Conservation (phyloP, 2,888 invertebrate genomes). For the Eulithis testata region DNA sequence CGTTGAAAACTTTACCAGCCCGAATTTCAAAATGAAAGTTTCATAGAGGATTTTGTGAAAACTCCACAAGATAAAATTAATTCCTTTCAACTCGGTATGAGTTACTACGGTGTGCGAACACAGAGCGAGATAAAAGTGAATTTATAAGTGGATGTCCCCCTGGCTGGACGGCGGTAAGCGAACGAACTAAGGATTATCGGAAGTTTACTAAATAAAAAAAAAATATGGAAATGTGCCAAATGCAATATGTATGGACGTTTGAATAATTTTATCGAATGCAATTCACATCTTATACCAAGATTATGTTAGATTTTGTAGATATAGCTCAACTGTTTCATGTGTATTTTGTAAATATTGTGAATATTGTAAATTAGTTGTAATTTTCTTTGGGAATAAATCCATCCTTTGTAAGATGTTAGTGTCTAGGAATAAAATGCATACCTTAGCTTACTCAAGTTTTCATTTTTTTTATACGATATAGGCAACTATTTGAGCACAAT, state of each 20-base stretch:
- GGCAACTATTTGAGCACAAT: too few relatives aligned
- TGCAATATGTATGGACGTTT: not conserved
- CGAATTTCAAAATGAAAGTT: constrained; percentile 34
- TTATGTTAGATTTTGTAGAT: too few relatives aligned
- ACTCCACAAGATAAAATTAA: constrained; percentile 49
- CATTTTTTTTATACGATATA: too few relatives aligned
- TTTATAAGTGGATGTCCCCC: constrained; percentile 44
- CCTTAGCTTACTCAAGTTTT: too few relatives aligned
- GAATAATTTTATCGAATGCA: not conserved
- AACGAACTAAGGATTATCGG: constrained; percentile 14
- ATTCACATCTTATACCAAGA: too few relatives aligned
- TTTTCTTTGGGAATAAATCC: too few relatives aligned
- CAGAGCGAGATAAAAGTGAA: constrained; percentile 51
- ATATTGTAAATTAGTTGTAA: too few relatives aligned
- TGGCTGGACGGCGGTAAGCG: constrained; percentile 23
- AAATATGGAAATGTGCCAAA: not conserved
- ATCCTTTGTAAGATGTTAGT: too few relatives aligned
- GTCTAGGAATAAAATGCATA: too few relatives aligned
- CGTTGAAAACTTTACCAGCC: constrained; percentile 28
- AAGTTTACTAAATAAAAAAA: not conserved
- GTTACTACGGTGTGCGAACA: constrained; percentile 46
- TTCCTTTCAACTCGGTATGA: constrained; percentile 50
- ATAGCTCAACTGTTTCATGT: too few relatives aligned
- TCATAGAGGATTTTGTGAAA: constrained; percentile 42
- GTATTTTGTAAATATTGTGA: too few relatives aligned